Base-by-base conservation (phyloP, 2,888 invertebrate species). In the Drosophila histrio region DNA sequence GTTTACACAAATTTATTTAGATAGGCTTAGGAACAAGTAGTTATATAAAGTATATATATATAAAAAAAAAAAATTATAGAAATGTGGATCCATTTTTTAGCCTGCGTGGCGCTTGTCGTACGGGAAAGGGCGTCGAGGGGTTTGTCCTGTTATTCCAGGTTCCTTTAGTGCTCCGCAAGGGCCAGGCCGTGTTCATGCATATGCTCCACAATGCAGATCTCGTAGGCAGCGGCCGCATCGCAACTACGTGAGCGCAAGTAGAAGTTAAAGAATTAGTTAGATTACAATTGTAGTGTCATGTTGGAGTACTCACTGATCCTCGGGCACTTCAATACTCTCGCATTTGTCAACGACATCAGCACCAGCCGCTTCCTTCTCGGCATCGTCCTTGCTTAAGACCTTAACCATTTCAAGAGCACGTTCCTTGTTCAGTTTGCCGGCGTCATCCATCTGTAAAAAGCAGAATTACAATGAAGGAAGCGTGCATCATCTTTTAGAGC, bases 201-300 rank as follows among this genome's bases (percentile, higher is more conserved):
- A 24, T 88, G 79, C 3, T 67, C 68, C 46, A 65, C 46, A 9
- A 91, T 41, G 65, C 91, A 91, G 26, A 34, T 41, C 28, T 80
- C 75, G 21, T 88, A 91, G 41, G 81, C 63, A 8, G 67, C 83
- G 22, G 90, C 90, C 7, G 91, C 89, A 17, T 91, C 91, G 32
- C 90, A 91, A 22, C 90, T 63, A 26, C 2, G 17, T 4, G 6
- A 6, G n/a, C 5, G 0, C 0, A 15, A 11, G n/a, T n/a, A n/a
- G n/a, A 47, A 13, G 7, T 5, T 3, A 9, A n/a, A 13, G 22
- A 2, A 30, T 17, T 7, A 24, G 2, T 30, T 22, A 7, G 9
- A 11, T n/a, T 3, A 4, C 1, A n/a, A 30, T n/a, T 0, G n/a
- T 1, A n/a, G 5, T 28, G 4, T 8, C 11, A 4, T 5, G 6